Conservation (phyloP, 2,113 vertebrate genomes). For the Glareola pratincola region DNA sequence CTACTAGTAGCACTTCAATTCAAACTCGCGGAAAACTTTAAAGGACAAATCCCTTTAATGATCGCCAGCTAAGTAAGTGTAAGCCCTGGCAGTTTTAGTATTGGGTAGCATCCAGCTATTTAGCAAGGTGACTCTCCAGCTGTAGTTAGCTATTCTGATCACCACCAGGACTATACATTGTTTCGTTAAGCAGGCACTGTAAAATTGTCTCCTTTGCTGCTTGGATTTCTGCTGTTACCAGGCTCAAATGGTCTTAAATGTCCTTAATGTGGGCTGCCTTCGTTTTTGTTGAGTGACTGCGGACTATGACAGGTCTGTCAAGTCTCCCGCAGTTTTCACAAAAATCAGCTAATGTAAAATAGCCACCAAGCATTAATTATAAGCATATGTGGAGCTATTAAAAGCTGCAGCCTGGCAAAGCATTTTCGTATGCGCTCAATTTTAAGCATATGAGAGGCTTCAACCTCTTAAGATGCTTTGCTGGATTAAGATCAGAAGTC, state of each 20-base stretch:
- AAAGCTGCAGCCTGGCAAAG: conserved; percentile 3
- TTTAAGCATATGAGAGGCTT: background rate
- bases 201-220: background rate
- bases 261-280: background rate
- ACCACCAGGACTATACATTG: background rate
- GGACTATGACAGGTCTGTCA: background rate
- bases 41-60: background rate
- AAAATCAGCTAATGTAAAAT: background rate
- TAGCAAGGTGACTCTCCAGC: background rate
- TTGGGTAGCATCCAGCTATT: background rate
- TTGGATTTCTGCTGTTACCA: background rate
- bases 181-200: background rate
- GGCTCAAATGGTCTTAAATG: background rate
- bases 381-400: background rate
- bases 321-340: background rate
- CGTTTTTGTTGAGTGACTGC: conserved; percentile 14
- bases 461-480: background rate
- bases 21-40: background rate
- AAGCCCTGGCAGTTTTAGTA: background rate
- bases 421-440: accelerated
- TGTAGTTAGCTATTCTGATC: background rate
- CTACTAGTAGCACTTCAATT: background rate
- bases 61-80: background rate
- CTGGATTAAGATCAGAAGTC: conserved; percentile 28
- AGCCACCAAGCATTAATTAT: background rate